phyloP scores from a whole-genome alignment of 2,888 invertebrate species.

The Mesopsocus fuscifrons region DNA sequence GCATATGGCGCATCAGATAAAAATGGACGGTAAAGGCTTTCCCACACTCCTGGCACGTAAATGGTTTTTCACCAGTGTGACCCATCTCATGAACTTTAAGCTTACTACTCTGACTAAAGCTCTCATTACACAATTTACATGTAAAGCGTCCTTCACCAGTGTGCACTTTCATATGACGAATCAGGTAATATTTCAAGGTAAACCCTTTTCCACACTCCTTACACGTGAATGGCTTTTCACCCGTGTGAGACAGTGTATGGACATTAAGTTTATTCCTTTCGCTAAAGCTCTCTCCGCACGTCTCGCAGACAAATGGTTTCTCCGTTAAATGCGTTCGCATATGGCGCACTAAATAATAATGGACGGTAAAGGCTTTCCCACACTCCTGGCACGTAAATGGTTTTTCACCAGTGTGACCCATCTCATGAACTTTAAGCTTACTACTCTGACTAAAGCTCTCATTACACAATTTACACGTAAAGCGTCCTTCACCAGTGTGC shows the following conservation, averaged over 20 bases:
- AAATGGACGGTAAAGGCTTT: neutral
- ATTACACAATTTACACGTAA: too few relatives aligned
- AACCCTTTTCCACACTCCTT: too few relatives aligned
- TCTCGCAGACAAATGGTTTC: neutral
- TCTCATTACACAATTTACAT: too few relatives aligned
- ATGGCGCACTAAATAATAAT: neutral
- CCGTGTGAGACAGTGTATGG: too few relatives aligned
- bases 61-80: neutral
- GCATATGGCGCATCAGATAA: neutral
- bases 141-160: too few relatives aligned
- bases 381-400: neutral
- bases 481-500: too few relatives aligned
- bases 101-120: neutral
- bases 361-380: neutral
- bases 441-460: neutral
- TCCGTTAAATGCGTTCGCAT: neutral
- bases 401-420: neutral
- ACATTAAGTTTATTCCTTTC: too few relatives aligned
- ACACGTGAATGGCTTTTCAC: too few relatives aligned
- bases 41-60: neutral
- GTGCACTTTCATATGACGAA: too few relatives aligned
- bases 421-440: neutral
- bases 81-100: neutral
- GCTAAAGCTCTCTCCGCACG: constrained; percentile 1
- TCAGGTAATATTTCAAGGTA: too few relatives aligned